Base-by-base conservation (phyloP, 2,888 invertebrate species). In the Thereva nobilitata region DNA sequence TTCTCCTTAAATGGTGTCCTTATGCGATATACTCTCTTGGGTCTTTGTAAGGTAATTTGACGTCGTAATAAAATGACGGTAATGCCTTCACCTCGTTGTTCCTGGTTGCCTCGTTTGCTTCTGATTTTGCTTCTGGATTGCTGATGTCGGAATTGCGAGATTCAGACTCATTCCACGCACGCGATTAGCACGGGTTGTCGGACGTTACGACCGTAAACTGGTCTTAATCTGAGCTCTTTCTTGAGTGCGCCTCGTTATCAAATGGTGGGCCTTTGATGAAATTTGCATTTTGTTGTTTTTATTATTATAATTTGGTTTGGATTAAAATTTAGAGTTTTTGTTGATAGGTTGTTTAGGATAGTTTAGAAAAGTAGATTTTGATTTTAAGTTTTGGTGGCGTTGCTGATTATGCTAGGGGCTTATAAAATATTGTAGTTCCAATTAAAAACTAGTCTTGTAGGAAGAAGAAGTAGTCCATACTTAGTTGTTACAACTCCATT, bases 171-270 rank as follows among this genome's bases (percentile, higher is more conserved):
- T 59, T 59, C 59, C 59, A 9, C 38, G 37, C 59, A 49, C 59
- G 59, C 49, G 59, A 59, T 59, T 49, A 49, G 59, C 59, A 59
- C 59, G 59, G 49, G 59, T 59, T 59, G 49, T 59, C 23, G 23
- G 23, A 23, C 23, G 23, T 23, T 47, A 37, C 41, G 55, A 41
- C 55, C 12, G 55, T 4, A 34, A 41, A 23, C 40, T 55, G 40
- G 7, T 41, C 37, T 40, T 23, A 59, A 23, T 23, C 34, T 35
- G 52, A 38, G 38, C 37, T 35, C 12, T 49, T 59, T 37, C 49
- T 10, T 37, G n/a, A 40, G 34, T 59, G 23, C 23, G 23, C 23
- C 23, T 23, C 23, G 23, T 23, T 23, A 23, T 23, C 23, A 23
- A 23, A 23, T 23, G 23, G 23, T 23, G 44, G 57, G 45, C n/a